Evolutionary conservation across 2,113 vertebrate genomes (phyloP), one percentile per base, ranked within the genome.

Genomic region (Saguinus midas): DNA sequence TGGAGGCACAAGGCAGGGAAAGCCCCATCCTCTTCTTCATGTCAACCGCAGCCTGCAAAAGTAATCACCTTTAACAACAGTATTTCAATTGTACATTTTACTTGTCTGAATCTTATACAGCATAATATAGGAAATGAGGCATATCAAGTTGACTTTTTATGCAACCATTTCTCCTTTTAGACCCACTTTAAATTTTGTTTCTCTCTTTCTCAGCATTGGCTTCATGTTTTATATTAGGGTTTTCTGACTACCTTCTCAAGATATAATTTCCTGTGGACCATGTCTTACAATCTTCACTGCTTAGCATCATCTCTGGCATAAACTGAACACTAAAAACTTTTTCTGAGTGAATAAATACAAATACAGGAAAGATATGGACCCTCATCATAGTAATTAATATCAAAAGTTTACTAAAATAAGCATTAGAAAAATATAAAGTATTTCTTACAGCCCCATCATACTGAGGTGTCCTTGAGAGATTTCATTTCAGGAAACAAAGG

Each of bases 401-500:
- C 61, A 64, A 25, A 2, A 43, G 27, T 81, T 93, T 50, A 37
- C 57, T 72, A 37, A 96, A 94, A 88, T 64, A 89, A 76, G 73
- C 3, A 45, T 35, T 93, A 87, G 37, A 68, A 96, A 90, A 95
- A 50, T 75, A 84, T 3, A 16, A 84, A 87, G 43, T 48, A 50
- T 58, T 82, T 81, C 58, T 82, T 93, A 78, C 3, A 72, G 64
- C 80, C 35, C 52, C 70, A 18, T 58, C 79, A 50, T 83, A 45
- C 70, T 57, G 52, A 93, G 72, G 90, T 35, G 87, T 93, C 50
- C 50, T 87, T 86, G 83, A 95, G 73, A 86, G 16, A 72, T 91
- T 95, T 96, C 52, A 83, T 90, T 91, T 97, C 73, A 80, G 82
- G 75, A 93, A 93, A 85, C 64, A 96, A 81, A 95, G 76, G 72